These are phyloP conservation scores for Anoplophora glabripennis DNA, from an alignment of 1,140 invertebrate genomes.

Conservation along the genomic window DNA sequence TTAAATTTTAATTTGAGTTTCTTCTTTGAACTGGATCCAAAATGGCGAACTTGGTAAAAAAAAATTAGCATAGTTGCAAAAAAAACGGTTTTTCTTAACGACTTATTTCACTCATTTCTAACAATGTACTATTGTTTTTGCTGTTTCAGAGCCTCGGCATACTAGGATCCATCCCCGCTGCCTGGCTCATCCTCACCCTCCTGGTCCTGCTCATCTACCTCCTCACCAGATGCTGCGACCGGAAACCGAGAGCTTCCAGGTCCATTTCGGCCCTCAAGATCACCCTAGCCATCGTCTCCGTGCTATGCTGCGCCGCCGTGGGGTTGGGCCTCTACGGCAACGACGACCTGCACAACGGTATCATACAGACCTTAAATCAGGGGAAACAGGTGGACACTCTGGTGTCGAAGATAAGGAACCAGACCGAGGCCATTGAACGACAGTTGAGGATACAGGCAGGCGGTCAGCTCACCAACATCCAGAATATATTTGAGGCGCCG, in stretches of 20 bases:
- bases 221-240: constrained; percentile 89
- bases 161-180: constrained; percentile 83
- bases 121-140: constrained; percentile 21
- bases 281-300: constrained; percentile 76
- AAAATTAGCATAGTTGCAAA: neutral
- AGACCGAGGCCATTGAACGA: constrained; percentile 51
- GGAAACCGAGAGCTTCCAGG: constrained; percentile 78
- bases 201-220: constrained; percentile 85
- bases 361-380: constrained; percentile 74
- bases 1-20: no score
- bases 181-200: constrained; percentile 84
- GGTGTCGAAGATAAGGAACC: constrained; percentile 71
- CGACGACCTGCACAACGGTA: constrained; percentile 87
- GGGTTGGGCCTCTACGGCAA: constrained; percentile 86
- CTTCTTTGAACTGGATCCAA: no score
- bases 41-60: no score
- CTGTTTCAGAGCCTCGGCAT: constrained; percentile 82
- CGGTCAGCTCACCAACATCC: constrained; percentile 62
- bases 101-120: neutral
- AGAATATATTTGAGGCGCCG: constrained; percentile 70
- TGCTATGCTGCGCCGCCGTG: constrained; percentile 77
- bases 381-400: constrained; percentile 68
- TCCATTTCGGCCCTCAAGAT: constrained; percentile 83
- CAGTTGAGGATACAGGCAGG: constrained; percentile 39
- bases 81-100: neutral